A percentile compares a stretch with the other conserved stretches of the same genome.
These are phyloP conservation scores for Ashinkailepas kermadecensis DNA, from an alignment of 2,888 invertebrate species.

Conservation along the genomic window DNA sequence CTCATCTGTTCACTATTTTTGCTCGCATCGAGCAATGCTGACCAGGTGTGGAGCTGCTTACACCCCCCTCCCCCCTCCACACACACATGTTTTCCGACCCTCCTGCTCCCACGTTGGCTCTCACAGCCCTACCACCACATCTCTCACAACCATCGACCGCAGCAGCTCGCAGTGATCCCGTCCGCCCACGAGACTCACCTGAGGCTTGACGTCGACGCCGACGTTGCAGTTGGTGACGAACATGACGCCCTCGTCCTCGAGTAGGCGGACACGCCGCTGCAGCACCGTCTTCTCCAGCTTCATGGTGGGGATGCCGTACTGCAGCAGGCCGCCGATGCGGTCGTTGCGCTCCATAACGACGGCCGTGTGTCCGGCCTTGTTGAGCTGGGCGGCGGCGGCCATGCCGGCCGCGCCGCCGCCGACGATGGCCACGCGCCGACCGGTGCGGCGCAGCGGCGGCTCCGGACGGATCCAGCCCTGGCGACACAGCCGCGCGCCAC, in stretches of 20 bases:
- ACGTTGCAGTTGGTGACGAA: slow-evolving; percentile 87
- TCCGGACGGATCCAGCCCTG: slow-evolving; percentile 87
- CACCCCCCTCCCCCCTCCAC: too few species aligned
- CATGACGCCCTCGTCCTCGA: slow-evolving; percentile 78
- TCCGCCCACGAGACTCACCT: slow-evolving; percentile 41
- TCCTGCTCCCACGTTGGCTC: too few species aligned
- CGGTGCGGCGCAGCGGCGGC: slow-evolving; percentile 64
- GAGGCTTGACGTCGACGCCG: slow-evolving; percentile 79
- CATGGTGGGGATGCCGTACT: slow-evolving; percentile 99
- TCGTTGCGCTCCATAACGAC: slow-evolving; percentile 97
- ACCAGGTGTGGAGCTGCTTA: too few species aligned
- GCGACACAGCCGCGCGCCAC: neutral
- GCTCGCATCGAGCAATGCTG: too few species aligned
- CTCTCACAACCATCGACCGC: too few species aligned
- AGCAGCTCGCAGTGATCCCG: too few species aligned
- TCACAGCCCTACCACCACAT: neutral
- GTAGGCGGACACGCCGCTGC: slow-evolving; percentile 72
- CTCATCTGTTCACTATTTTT: too few species aligned
- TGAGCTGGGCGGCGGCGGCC: slow-evolving; percentile 93
- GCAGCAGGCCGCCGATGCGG: slow-evolving; percentile 84
- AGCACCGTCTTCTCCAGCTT: slow-evolving; percentile 92
- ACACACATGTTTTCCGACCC: too few species aligned
- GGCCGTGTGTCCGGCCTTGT: slow-evolving; percentile 93
- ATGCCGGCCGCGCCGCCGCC: slow-evolving; percentile 92
- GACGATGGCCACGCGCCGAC: slow-evolving; percentile 76